Evolutionary conservation across 2,113 vertebrate genomes (phyloP), one percentile per base, ranked within the genome.

Genomic region (Cacatua alba): DNA sequence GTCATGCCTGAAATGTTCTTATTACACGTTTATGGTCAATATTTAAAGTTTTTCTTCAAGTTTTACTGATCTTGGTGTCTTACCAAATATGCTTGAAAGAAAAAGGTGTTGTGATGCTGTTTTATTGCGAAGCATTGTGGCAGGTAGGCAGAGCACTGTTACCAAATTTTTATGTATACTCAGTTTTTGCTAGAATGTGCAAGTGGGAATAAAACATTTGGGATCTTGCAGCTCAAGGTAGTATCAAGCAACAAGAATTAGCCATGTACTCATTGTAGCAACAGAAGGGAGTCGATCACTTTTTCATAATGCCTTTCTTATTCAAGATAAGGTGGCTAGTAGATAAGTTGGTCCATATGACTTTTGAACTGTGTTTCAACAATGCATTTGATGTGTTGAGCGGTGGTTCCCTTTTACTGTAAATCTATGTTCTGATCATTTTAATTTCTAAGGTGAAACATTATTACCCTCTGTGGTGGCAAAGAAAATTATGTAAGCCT

Each of bases 21-120:
- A 39, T 81, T 91, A 85, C 69, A 69, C 60, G 41, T 94, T 79
- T 92, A 57, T 82, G 70, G 37, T 94, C 28, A 62, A 85, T 75
- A 90, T 95, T 97, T 97, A 81, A 95, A 96, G 59, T 85, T 94
- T 97, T 95, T 88, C 91, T 88, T 91, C 85, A 93, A 76, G 39
- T 46, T 97, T 78, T 94, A 76, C 1, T 70, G 29, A 67, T 82
- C 31, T 74, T 39, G 64, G 17, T 75, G 35, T 85, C 44, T 90
- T 93, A 67, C 9, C 0, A 2, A 94, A 86, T 57, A 43, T 52
- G 91, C 67, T 53, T 87, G 35, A 79, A 55, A 82, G 67, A 65
- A 17, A 69, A 62, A 72, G 35, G 33, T 82, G 48, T 39, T 94
- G 44, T 79, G 88, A 62, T 85, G 69, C 72, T 90, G 26, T 78